Evolutionary conservation across 1,140 invertebrate species (phyloP), one percentile per base, ranked within the genome.

Genomic region (Anoplophora glabripennis): DNA sequence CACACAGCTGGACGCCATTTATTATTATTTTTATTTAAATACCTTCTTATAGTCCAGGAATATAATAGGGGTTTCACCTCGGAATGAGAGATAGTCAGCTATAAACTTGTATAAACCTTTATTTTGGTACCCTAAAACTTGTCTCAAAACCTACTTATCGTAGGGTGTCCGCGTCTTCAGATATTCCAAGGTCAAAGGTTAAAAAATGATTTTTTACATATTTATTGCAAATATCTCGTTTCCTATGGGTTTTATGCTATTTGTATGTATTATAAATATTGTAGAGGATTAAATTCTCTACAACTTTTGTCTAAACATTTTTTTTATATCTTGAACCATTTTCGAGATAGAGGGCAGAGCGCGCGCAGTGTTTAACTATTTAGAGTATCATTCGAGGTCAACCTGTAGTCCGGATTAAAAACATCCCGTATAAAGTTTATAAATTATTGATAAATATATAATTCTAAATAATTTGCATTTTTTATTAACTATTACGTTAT

Each of bases 141-240:
- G 46, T 48, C 46, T 48, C 46, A 48, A n/a, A 48, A 36, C 12
- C 46, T 48, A 33, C 46, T 33, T 36, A 48, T 34, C 10, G n/a
- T 49, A 49, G 11, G 47, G 46, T 35, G 28, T 28, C 17, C 28
- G 46, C 3, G 21, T 33, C 5, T 48, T 33, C 11, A 33, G 21
- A 48, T n/a, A 11, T 33, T 48, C 7, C 42, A 45, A 18, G 17
- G 42, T 48, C 47, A 49, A 4, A 36, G 11, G 47, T 36, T 2
- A 49, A 49, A 49, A 49, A 49, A 10, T 10, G 2, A 12, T 33
- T 10, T 2, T 49, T 34, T 36, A n/a, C 47, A 34, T 28, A n/a
- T 49, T 36, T 14, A 10, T 35, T 34, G 12, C n/a, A 49, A 28
- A 36, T 33, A 49, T 17, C 12, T 49, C 47, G 0, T 28, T 49